Percentiles rank a stretch among this genome's conserved stretches.
Conservation (phyloP, 2,797 vertebrate genomes). For the Melanotaenia parkinsoni region DNA sequence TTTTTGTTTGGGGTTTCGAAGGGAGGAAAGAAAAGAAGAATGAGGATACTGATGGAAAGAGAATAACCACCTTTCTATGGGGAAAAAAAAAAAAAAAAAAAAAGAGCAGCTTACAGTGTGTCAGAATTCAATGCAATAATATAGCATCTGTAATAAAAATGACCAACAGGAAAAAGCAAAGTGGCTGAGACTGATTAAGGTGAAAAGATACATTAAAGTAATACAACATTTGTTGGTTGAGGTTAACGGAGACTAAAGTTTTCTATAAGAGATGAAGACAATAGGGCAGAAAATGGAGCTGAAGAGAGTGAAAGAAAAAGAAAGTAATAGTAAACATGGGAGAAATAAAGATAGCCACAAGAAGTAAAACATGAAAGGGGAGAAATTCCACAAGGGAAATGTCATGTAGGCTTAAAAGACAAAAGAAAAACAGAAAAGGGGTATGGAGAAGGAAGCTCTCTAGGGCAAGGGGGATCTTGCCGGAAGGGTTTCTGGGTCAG, state of each 20-base stretch:
- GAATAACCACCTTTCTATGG: not conserved
- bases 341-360: not conserved
- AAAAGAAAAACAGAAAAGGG: not conserved
- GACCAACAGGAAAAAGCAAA: not conserved
- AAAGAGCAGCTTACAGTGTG: not conserved
- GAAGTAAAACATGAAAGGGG: not conserved
- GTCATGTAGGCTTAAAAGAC: not conserved
- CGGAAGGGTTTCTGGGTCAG: slow-evolving; percentile 58
- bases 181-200: not conserved
- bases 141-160: not conserved
- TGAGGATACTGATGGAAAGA: not conserved
- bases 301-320: not conserved
- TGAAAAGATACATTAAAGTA: not conserved
- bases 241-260: not conserved
- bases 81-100: not conserved
- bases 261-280: not conserved
- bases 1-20: not conserved
- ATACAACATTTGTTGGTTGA: slow-evolving; percentile 2
- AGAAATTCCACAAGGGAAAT: not conserved
- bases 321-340: not conserved
- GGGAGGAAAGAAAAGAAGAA: not conserved
- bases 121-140: not conserved
- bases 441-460: slow-evolving; percentile 5
- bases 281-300: not conserved
- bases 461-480: slow-evolving; percentile 34